Conservation (phyloP, 2,888 invertebrate genomes). For the Syritta pipiens region DNA sequence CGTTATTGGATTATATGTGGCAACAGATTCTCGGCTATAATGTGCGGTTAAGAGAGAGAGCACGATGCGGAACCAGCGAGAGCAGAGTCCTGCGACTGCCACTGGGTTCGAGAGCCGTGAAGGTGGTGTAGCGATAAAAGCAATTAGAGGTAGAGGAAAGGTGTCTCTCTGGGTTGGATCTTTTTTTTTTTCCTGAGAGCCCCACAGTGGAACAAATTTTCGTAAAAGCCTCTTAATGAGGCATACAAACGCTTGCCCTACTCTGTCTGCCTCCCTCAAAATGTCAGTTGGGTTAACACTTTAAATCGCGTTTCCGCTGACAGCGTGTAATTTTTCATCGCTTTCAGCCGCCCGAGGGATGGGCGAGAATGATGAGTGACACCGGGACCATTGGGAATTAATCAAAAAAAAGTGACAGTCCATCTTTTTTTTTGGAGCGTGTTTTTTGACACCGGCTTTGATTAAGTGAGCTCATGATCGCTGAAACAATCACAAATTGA, state of each 20-base stretch:
- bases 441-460: neutral
- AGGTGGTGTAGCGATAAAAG: constrained; percentile 22
- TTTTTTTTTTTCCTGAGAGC: neutral
- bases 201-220: constrained; percentile 27
- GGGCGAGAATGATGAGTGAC: constrained; percentile 16
- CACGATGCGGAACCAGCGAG: constrained; percentile 8
- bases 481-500: too few species aligned
- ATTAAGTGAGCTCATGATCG: too few species aligned
- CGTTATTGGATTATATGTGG: constrained; percentile 66
- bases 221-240: constrained; percentile 41
- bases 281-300: constrained; percentile 13
- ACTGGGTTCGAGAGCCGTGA: too few species aligned
- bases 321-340: constrained; percentile 23
- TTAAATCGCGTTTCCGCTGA: constrained; percentile 7
- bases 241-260: constrained; percentile 7
- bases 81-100: too few species aligned
- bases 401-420: constrained; percentile 31
- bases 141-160: constrained; percentile 37
- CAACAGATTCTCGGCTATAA: constrained; percentile 61
- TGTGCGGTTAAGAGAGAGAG: constrained; percentile 48
- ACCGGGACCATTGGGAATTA: constrained; percentile 1
- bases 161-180: constrained; percentile 14
- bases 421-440: too few species aligned
- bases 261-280: neutral
- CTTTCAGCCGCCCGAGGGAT: neutral